Base-by-base conservation (phyloP, 2,113 vertebrate genomes). In the Ctenomys sociabilis region DNA sequence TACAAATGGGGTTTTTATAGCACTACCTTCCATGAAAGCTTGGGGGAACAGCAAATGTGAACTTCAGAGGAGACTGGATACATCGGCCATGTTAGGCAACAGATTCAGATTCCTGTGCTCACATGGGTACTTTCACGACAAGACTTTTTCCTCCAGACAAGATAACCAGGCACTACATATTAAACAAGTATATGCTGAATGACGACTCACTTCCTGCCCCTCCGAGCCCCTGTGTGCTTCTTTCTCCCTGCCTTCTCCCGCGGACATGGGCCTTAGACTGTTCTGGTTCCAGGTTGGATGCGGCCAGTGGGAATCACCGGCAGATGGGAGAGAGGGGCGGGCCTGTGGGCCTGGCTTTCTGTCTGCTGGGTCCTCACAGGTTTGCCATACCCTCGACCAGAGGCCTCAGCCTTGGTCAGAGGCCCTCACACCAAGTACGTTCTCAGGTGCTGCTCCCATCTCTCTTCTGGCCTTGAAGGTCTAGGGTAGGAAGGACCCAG, bases 401-500 rank as follows among this genome's bases (percentile, higher is more conserved):
- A 54, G 35, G 13, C 7, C 32, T 22, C 24, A 49, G 9, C 4
- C n/a, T n/a, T 63, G 54, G 35, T 85, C 70, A 92, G 43, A 7
- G 1, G 12, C 43, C 17, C 43, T 61, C 82, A 19, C 30, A 59
- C 17, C 7, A 7, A 40, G 21, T 6, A 17, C 30, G 4, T 28
- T 32, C 52, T 45, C 17, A 32, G 9, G 3, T 19, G 40, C 57
- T 75, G 54, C 35, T 26, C 17, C 24, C 24, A 0, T 68, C 35
- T 75, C 16, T 52, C 9, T 7, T 21, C 26, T 37, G 7, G n/a
- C 52, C 72, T 26, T 37, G n/a, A 26, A 45, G 45, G 5, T 16
- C 37, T n/a, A 1, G 9, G 0, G 37, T 28, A 19, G 22, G 7
- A 26, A 73, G 4, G 3, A 19, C 6, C 32, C 11, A 24, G 5